Evolutionary conservation across 2,888 invertebrate species (phyloP).

Genomic region (Penaeus monodon): DNA sequence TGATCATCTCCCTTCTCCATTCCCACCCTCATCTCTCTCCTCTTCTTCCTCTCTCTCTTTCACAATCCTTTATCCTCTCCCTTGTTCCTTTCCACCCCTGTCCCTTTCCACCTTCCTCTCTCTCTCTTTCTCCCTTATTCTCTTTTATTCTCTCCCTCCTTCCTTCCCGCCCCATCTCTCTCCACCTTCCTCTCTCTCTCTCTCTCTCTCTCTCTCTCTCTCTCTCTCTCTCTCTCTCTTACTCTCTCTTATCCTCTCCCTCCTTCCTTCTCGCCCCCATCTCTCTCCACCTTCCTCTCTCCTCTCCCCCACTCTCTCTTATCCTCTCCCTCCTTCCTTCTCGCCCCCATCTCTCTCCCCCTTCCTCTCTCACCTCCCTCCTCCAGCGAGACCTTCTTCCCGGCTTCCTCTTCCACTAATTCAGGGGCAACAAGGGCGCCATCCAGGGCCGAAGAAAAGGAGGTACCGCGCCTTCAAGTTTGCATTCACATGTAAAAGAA

Average conservation of each 20-base stretch:
- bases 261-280: background rate
- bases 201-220: background rate
- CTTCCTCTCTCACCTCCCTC: slow-evolving; percentile 21
- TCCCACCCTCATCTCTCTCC: no score
- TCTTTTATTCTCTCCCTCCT: background rate
- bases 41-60: no score
- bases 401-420: slow-evolving; percentile 36
- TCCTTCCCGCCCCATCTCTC: background rate
- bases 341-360: background rate
- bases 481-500: slow-evolving; percentile 49
- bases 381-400: background rate
- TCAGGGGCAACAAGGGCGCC: slow-evolving; percentile 45
- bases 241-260: background rate
- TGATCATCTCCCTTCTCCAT: no score
- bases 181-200: background rate
- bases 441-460: slow-evolving; percentile 35
- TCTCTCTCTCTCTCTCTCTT: background rate
- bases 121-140: background rate
- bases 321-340: background rate
- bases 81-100: background rate
- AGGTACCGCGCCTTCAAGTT: slow-evolving; percentile 36
- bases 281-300: background rate
- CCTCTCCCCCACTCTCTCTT: no score
- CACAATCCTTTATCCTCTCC: background rate
- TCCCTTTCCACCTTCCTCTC: background rate